These are phyloP conservation scores for Megaceryle alcyon DNA, from an alignment of 2,797 vertebrate genomes.

Conservation along the genomic window DNA sequence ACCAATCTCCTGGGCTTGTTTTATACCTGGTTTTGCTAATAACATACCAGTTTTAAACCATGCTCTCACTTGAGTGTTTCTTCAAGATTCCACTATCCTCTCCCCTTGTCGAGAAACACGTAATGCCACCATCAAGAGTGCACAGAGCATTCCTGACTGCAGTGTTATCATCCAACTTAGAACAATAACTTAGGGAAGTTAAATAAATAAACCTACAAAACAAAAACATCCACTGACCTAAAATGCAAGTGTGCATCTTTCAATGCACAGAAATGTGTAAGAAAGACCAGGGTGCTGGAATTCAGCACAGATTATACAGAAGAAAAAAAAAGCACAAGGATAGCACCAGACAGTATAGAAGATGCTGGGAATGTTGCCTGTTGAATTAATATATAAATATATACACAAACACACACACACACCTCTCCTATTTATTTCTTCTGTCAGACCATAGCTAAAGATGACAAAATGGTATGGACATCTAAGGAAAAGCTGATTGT, in stretches of 20 bases:
- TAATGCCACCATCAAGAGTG: background rate
- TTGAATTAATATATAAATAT: background rate
- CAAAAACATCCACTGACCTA: background rate
- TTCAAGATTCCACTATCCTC: background rate
- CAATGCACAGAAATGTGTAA: background rate
- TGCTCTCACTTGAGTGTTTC: background rate
- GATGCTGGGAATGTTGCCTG: background rate
- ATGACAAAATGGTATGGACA: background rate
- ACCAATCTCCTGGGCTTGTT: background rate
- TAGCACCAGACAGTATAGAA: background rate
- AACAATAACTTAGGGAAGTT: background rate
- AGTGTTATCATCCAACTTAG: background rate
- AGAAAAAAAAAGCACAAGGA: background rate
- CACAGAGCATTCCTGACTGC: background rate
- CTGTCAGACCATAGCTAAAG: background rate
- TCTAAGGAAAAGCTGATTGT: background rate
- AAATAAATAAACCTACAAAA: background rate
- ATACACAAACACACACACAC: background rate
- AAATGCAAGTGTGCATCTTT: background rate
- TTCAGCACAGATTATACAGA: background rate
- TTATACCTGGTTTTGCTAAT: background rate
- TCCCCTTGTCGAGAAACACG: background rate
- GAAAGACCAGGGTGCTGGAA: background rate
- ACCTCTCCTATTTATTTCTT: background rate
- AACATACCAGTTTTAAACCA: background rate